Evolutionary conservation across 2,888 invertebrate genomes (phyloP).

Genomic region (Choristoneura rosaceana): DNA sequence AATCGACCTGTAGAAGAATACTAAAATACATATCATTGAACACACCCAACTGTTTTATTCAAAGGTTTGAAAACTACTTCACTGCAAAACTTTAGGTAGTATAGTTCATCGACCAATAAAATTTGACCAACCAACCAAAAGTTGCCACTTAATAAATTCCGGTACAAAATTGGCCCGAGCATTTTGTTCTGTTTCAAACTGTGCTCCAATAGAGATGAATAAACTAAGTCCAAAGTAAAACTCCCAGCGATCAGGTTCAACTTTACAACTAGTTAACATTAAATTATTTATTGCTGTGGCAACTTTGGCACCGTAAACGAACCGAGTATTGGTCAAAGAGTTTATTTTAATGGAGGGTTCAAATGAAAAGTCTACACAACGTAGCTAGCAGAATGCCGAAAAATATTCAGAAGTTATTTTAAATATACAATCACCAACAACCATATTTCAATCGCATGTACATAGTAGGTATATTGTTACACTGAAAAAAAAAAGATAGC

Average conservation of each 20-base stretch:
- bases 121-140: slow-evolving; percentile 31
- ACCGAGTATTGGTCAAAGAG: background rate
- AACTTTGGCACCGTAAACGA: slow-evolving; percentile 14
- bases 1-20: too few species aligned
- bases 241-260: slow-evolving; percentile 19
- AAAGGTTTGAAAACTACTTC: background rate
- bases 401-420: too few species aligned
- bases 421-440: too few species aligned
- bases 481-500: too few species aligned
- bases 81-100: background rate
- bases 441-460: too few species aligned
- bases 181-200: slow-evolving; percentile 31
- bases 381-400: too few species aligned
- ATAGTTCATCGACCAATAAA: slow-evolving; percentile 13
- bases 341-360: background rate
- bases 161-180: slow-evolving; percentile 18
- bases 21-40: too few species aligned
- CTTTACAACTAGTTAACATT: slow-evolving; percentile 32
- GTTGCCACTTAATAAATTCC: slow-evolving; percentile 32
- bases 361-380: background rate
- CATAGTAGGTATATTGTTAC: too few species aligned
- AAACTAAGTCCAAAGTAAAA: slow-evolving; percentile 33
- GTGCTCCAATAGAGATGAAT: slow-evolving; percentile 29
- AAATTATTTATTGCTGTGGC: slow-evolving; percentile 30
- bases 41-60: background rate